Base-by-base conservation (phyloP, 2,888 invertebrate species). In the Idaea straminata region DNA sequence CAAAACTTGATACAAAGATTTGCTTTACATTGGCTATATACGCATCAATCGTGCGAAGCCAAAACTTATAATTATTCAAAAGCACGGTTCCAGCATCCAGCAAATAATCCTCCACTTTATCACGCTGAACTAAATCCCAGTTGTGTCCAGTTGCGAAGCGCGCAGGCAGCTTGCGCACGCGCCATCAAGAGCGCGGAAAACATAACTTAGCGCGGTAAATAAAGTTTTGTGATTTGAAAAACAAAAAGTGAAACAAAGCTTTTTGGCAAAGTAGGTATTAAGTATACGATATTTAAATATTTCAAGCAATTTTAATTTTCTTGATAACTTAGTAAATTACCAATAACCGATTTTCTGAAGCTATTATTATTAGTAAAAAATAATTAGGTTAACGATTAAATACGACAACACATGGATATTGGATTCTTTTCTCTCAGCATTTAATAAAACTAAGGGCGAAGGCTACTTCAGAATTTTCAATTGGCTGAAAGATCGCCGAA, bases 151-250 rank as follows among this genome's bases (percentile, higher is more conserved):
- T 87, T 78, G 84, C 78, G 79, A 80, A 81, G 87, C 84, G 89
- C 86, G 86, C 76, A 83, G 80, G 82, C 77, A 76, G 74, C 72
- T 69, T 74, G 90, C 90, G 90, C 87, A 89, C 87, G 91, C 90
- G 90, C 85, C 71, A 70, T 76, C 69, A 66, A 71, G 66, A 73
- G 72, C 66, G 76, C 72, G 76, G 64, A 35, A 61, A 66, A 69
- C n/a, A 68, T 66, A 66, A 72, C 47, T 73, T 77, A 74, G 66
- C 77, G 80, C 82, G 81, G 78, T 47, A 13, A 13, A 4, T 47
- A 7, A 47, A 47, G 47, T 47, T 47, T 47, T 47, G 47, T 47
- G 47, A 47, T 47, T 47, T 62, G n/a, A n/a, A n/a, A n/a, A n/a
- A n/a, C n/a, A n/a, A n/a, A 70, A 64, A 78, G 74, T 61, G 69